A percentile compares a stretch with the other conserved stretches of the same genome.
Conservation (phyloP, 2,888 invertebrate species). For the Rhagonycha lutea region DNA sequence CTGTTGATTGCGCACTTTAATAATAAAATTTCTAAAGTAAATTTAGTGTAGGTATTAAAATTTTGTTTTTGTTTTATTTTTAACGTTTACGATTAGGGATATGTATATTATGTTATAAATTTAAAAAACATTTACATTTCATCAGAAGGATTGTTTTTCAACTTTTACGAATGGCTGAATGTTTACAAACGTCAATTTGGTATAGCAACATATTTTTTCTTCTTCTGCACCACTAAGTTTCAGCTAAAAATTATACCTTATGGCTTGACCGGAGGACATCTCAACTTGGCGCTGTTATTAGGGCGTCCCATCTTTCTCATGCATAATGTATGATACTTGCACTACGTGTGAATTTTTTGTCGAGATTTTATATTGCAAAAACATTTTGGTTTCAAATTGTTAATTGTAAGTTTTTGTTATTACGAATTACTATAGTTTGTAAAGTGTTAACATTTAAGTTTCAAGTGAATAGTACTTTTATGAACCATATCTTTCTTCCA, state of each 20-base stretch:
- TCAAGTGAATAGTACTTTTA: neutral
- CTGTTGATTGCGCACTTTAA: neutral
- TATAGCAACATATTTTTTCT: conserved; percentile 52
- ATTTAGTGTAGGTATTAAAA: neutral
- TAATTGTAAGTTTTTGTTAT: neutral
- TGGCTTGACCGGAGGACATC: conserved; percentile 49
- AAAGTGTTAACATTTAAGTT: neutral
- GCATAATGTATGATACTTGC: conserved; percentile 41
- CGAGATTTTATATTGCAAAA: neutral
- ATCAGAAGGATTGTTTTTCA: neutral
- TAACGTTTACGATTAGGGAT: no score
- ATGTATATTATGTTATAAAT: neutral
- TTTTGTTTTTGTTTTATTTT: neutral
- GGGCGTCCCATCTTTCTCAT: conserved; percentile 42
- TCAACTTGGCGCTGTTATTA: conserved; percentile 48
- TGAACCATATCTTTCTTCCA: neutral
- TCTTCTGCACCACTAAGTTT: conserved; percentile 51
- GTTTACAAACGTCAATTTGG: conserved; percentile 37
- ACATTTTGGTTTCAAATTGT: conserved; percentile 1
- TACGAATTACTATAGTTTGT: neutral
- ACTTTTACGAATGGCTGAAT: conserved; percentile 5
- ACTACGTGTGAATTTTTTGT: conserved; percentile 6
- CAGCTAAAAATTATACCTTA: conserved; percentile 52
- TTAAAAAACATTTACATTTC: neutral
- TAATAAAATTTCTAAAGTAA: neutral